Base-by-base conservation (phyloP, 2,797 vertebrate species). In the Sarcophilus harrisii region DNA sequence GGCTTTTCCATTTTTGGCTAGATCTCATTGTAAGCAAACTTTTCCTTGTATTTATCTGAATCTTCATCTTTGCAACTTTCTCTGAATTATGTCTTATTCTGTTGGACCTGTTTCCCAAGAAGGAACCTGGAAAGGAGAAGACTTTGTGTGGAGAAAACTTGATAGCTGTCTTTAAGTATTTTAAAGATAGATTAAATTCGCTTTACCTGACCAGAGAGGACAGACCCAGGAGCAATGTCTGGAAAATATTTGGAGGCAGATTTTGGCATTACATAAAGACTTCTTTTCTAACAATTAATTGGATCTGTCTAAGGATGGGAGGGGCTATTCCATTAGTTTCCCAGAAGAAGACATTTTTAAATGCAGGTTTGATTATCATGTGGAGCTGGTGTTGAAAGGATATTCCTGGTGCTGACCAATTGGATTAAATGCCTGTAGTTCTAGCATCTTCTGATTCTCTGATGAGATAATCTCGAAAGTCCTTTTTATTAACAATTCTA, bases 381-480 rank as follows among this genome's bases (percentile, higher is more conserved):
- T 81, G 66, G 21, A 8, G n/a, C 21, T 38, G 6, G 18, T 81
- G 8, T 81, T 81, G 66, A 81, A 81, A 38, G n/a, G 18, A 81
- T 18, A 81, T 81, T 81, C n/a, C 8, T 81, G 66, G n/a, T 24
- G n/a, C 38, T 81, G 66, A 81, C 9, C 66, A 81, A 10, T 57
- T 58, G 13, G 55, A 60, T 8, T 57, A 94, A 57, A 87, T 21
- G 58, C 29, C 93, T 62, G 87, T 95, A 59, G 8, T 60, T 93
- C 9, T 58, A 57, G 58, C 5, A n/a, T 18, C 54, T 58, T 92
- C 16, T 57, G 18, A 13, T 57, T 93, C 32, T 94, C 4, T 58
- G 93, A 55, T 16, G 93, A 94, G 93, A 18, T 73, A 66, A 73
- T 38, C 52, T 58, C 12, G 94, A 62, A 58, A 30, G 24, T 94